These are phyloP conservation scores for Stegostoma tigrinum DNA, from an alignment of 2,113 vertebrate genomes.

Conservation along the genomic window DNA sequence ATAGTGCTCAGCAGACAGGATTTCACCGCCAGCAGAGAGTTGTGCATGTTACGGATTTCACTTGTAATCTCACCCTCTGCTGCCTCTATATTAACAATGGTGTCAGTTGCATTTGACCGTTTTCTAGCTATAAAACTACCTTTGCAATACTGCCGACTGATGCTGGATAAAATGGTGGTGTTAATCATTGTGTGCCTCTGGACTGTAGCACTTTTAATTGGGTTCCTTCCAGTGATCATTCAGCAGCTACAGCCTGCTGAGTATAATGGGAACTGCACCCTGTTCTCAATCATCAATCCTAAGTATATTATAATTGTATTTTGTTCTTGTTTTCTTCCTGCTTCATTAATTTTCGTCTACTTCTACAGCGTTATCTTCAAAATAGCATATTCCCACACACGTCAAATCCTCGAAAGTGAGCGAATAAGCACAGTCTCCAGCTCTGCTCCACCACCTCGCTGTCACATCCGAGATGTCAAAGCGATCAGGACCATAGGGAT, in stretches of 20 bases:
- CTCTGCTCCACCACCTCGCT: conserved; percentile 38
- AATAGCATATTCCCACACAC: conserved; percentile 68
- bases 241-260: conserved; percentile 54
- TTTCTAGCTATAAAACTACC: conserved; percentile 81
- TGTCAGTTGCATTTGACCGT: conserved; percentile 75
- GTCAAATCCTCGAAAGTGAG: conserved; percentile 63
- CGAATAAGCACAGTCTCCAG: conserved; percentile 45
- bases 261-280: conserved; percentile 57
- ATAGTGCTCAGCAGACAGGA: conserved; percentile 57
- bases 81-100: conserved; percentile 79
- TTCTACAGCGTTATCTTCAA: conserved; percentile 88
- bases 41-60: conserved; percentile 73
- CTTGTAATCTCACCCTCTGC: conserved; percentile 67
- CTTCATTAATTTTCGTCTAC: conserved; percentile 67
- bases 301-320: conserved; percentile 62
- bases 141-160: conserved; percentile 65
- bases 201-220: conserved; percentile 59
- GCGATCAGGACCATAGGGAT: conserved; percentile 70
- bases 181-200: conserved; percentile 59
- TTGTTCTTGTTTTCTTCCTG: conserved; percentile 69
- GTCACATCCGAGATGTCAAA: conserved; percentile 63
- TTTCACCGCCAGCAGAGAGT: conserved; percentile 48
- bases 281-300: conserved; percentile 69
- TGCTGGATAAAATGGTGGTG: conserved; percentile 49
- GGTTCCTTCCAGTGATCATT: conserved; percentile 68